Evolutionary conservation across 2,113 vertebrate genomes (phyloP), one percentile per base, ranked within the genome.

Genomic region (Blennius ocellaris): DNA sequence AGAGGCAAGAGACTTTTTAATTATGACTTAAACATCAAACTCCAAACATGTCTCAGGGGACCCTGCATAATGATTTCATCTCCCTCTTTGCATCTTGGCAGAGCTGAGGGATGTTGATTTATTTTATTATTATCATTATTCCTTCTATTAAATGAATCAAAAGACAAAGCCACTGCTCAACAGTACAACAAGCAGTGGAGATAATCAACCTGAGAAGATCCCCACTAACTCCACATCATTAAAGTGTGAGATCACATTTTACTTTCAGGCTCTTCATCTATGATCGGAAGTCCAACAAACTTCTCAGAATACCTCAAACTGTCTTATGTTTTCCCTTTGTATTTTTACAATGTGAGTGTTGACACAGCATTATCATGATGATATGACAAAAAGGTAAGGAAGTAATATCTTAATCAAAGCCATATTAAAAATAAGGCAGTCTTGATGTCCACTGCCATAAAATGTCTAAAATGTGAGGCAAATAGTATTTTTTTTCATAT

Each of bases 21-120:
- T 94, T 94, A 92, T 88, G 89, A 90, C 83, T 92, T 91, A 86
- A 89, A 92, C 91, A 92, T 91, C 83, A 83, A 87, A 91, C 89
- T 87, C 83, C 70, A 77, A 85, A 83, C 55, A 82, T 56, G 83
- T 90, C 91, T 91, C 90, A 69, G 80, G 87, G 88, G 89, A 91
- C 78, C 59, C 80, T 53, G 85, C 75, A 80, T 93, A 93, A 92
- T 92, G 53, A 89, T 85, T 84, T 85, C 82, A 84, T 74, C 59
- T 50, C 73, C 61, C 61, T 56, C 47, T 69, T 84, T 81, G 76
- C 52, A 59, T 79, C 60, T 49, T 59, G 65, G 36, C 37, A 57
- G 54, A 67, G 80, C 76, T 64, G 45, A 54, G 63, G 54, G 74
- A 30, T 62, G 54, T 57, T 58, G 16, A 67, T 73, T 83, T 73